Percentiles rank a stretch among this genome's conserved stretches.
Conservation (phyloP, 2,888 invertebrate species). For the Tachystola acroxantha region DNA sequence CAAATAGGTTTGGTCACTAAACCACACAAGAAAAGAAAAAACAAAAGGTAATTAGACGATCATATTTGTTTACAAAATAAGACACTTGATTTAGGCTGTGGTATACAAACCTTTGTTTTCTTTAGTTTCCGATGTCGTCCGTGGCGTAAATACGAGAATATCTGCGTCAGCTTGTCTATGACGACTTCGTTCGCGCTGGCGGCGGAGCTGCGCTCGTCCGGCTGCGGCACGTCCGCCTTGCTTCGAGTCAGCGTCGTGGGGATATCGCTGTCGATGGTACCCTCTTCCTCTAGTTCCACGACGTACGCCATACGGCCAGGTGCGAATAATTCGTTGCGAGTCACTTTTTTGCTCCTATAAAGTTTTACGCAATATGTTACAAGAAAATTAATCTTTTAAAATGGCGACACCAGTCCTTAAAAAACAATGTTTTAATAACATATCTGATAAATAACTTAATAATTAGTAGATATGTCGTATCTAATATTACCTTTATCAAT, state of each 20-base stretch:
- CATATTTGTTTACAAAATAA: too few relatives aligned
- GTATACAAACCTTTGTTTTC: conserved; percentile 84
- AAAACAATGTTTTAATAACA: too few relatives aligned
- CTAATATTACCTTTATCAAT: too few relatives aligned
- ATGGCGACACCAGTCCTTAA: too few relatives aligned
- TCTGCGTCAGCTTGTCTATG: conserved; percentile 97
- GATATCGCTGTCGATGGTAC: conserved; percentile 84
- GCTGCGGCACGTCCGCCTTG: conserved; percentile 91
- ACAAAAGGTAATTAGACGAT: too few relatives aligned
- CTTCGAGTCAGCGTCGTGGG: conserved; percentile 97
- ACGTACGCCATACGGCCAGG: conserved; percentile 99
- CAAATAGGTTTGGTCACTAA: too few relatives aligned
- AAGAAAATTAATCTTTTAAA: too few relatives aligned
- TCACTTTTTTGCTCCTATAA: conserved; percentile 83
- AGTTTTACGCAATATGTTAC: too few relatives aligned
- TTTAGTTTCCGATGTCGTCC: conserved; percentile 87
- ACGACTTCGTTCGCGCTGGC: conserved; percentile 87
- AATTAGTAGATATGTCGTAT: too few relatives aligned
- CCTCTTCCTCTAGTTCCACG: conserved; percentile 94
- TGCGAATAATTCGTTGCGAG: conserved; percentile 93
- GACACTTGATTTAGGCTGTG: too few relatives aligned
- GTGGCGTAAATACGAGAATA: conserved; percentile 95
- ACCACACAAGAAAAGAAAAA: too few relatives aligned
- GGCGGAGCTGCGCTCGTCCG: conserved; percentile 74
- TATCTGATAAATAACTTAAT: too few relatives aligned